A percentile compares a stretch with the other conserved stretches of the same genome.
Conservation (phyloP, 2,113 vertebrate species). For the Argyrosomus japonicus region DNA sequence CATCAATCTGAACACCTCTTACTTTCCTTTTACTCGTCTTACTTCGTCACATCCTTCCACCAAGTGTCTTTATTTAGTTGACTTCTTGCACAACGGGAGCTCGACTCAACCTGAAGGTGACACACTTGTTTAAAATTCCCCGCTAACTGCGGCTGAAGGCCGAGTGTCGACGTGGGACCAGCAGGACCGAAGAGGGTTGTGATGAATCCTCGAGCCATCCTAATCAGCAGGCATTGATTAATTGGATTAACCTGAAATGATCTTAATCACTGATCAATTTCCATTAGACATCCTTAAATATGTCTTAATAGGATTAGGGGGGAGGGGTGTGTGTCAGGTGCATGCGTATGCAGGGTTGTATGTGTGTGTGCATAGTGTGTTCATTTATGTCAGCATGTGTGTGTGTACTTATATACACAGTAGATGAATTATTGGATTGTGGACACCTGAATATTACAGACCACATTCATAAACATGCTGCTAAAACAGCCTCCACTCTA, state of each 20-base stretch:
- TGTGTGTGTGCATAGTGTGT: not conserved
- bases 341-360: too few species aligned
- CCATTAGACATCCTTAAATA: slow-evolving; percentile 77
- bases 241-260: slow-evolving; percentile 77
- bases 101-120: slow-evolving; percentile 65
- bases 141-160: not conserved
- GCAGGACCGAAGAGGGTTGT: slow-evolving; percentile 1
- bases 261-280: slow-evolving; percentile 84
- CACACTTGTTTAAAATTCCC: slow-evolving; percentile 63
- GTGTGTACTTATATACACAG: too few species aligned
- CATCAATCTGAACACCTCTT: not conserved
- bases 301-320: slow-evolving; percentile 72
- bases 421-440: too few species aligned
- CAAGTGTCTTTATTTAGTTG: not conserved
- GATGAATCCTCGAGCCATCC: slow-evolving; percentile 50
- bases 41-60: not conserved
- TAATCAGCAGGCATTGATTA: slow-evolving; percentile 79
- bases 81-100: not conserved
- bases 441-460: too few species aligned
- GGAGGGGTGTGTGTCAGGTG: slow-evolving; percentile 28
- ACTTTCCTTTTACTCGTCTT: not conserved
- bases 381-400: not conserved
- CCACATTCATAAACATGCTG: too few species aligned
- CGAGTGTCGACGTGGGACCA: slow-evolving; percentile 14
- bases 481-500: too few species aligned